phyloP scores from a whole-genome alignment of 2,888 invertebrate species.

The Drosophila kambysellisi region DNA sequence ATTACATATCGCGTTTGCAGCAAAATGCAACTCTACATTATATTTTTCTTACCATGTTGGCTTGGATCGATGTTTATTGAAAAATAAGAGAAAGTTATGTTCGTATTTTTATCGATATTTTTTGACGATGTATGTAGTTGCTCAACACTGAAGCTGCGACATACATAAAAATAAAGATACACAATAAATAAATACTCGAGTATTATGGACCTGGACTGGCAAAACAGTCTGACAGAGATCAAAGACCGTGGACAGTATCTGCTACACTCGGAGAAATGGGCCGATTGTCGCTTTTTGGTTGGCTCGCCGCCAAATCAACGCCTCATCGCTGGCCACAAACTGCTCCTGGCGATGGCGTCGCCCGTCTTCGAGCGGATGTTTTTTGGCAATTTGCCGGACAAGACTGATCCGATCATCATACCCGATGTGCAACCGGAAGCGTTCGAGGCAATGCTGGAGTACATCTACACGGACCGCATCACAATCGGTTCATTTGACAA shows the following conservation, averaged over 20 bases:
- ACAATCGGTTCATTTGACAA: slow-evolving; percentile 93
- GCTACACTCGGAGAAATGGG: slow-evolving; percentile 92
- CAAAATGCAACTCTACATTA: background rate
- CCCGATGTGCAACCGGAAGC: slow-evolving; percentile 94
- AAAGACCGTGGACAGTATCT: slow-evolving; percentile 91
- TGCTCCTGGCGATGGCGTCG: slow-evolving; percentile 93
- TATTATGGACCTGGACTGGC: slow-evolving; percentile 88
- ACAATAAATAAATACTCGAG: slow-evolving; percentile 41
- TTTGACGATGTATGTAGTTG: background rate
- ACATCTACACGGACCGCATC: slow-evolving; percentile 93
- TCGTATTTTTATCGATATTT: slow-evolving; percentile 4
- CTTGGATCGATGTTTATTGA: background rate
- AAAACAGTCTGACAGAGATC: slow-evolving; percentile 89
- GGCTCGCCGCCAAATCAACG: slow-evolving; percentile 92
- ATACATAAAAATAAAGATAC: slow-evolving; percentile 47
- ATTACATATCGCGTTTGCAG: background rate
- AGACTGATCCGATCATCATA: slow-evolving; percentile 91
- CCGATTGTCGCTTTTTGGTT: slow-evolving; percentile 93
- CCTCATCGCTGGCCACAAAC: slow-evolving; percentile 91
- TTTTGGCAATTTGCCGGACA: slow-evolving; percentile 93
- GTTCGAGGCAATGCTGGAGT: slow-evolving; percentile 92
- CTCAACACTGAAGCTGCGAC: slow-evolving; percentile 36
- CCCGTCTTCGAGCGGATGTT: slow-evolving; percentile 96
- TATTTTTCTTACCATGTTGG: background rate
- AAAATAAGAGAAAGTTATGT: background rate